A percentile compares a stretch with the other conserved stretches of the same genome.
These are phyloP conservation scores for Tinamus guttatus DNA, from an alignment of 2,113 vertebrate genomes.

Conservation along the genomic window DNA sequence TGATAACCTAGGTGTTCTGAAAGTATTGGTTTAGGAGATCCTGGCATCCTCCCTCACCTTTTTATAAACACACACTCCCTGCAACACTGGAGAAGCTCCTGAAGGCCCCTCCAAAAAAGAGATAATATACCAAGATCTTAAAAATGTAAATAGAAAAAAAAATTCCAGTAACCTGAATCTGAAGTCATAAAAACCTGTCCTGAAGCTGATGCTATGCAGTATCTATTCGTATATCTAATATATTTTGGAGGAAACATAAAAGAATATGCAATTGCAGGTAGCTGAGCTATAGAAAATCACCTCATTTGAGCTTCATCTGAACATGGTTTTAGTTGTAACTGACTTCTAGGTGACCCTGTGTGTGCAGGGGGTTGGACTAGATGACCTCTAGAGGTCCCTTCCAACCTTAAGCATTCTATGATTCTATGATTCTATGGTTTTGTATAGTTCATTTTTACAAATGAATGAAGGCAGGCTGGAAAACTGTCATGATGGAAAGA, in stretches of 20 bases:
- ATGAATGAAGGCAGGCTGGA: neutral
- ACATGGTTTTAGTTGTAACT: neutral
- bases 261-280: neutral
- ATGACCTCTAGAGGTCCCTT: no score
- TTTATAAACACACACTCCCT: neutral
- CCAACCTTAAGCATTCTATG: no score
- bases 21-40: neutral
- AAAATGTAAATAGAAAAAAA: neutral
- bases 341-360: no score
- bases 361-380: no score
- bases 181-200: neutral
- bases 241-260: neutral
- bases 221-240: neutral
- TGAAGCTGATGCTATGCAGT: neutral
- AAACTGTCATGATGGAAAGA: neutral
- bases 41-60: neutral
- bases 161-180: neutral
- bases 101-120: neutral
- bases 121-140: neutral
- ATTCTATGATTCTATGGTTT: no score
- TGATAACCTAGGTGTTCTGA: neutral
- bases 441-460: neutral
- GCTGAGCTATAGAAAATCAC: neutral
- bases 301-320: neutral
- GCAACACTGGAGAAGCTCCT: neutral